Conservation (phyloP, 2,797 vertebrate genomes). For the Artibeus jamaicensis region DNA sequence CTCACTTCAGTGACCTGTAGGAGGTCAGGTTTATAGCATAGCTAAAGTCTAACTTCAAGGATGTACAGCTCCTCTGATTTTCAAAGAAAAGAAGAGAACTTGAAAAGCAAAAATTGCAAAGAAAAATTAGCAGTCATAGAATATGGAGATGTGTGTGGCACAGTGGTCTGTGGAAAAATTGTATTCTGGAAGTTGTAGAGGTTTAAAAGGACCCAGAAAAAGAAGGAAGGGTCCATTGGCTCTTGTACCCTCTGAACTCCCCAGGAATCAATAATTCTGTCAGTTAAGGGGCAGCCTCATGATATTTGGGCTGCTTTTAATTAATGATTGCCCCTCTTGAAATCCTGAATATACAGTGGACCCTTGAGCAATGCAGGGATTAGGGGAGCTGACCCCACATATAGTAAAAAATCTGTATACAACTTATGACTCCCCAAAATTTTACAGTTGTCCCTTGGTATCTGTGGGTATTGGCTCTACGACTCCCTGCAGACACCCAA, state of each 20-base stretch:
- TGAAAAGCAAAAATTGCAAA: not conserved
- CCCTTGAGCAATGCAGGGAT: not conserved
- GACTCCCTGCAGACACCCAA: not conserved
- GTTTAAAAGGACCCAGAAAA: not conserved
- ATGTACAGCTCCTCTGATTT: not conserved
- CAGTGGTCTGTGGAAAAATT: not conserved
- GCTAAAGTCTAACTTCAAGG: not conserved
- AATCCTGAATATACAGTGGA: not conserved
- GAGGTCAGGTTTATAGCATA: not conserved
- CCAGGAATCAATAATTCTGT: not conserved
- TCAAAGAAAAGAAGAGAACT: not conserved
- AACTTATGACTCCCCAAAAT: not conserved
- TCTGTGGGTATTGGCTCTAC: not conserved
- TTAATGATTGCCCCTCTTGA: not conserved
- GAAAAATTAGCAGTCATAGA: not conserved
- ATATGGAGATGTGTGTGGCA: not conserved
- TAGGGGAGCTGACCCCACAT: not conserved
- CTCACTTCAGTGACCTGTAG: not conserved
- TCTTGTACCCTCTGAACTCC: not conserved
- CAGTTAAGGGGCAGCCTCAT: fast-evolving
- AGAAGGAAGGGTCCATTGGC: not conserved
- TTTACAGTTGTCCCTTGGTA: not conserved
- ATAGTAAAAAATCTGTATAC: not conserved
- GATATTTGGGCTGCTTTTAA: not conserved
- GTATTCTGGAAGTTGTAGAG: not conserved